Evolutionary conservation across 2,113 vertebrate genomes (phyloP).

Genomic region (Solenodon paradoxus): DNA sequence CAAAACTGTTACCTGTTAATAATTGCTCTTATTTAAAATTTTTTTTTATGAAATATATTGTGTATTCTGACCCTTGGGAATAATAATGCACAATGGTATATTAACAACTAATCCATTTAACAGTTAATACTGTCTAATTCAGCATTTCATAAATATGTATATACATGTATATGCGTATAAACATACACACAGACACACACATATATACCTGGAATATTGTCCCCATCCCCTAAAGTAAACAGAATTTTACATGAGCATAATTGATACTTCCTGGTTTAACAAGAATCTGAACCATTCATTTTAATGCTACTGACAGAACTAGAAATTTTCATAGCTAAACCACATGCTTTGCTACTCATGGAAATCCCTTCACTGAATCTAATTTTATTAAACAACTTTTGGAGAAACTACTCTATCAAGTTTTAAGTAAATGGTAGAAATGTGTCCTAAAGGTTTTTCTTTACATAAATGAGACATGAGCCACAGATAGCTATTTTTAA

Average conservation of each 20-base stretch:
- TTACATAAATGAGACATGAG: slow-evolving; percentile 16
- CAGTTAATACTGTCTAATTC: no score
- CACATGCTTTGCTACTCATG: background rate
- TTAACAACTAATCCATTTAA: no score
- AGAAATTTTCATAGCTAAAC: slow-evolving; percentile 10
- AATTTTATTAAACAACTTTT: slow-evolving; percentile 17
- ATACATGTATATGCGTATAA: no score
- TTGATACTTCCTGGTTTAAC: background rate
- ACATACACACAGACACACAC: no score
- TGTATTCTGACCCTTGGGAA: no score
- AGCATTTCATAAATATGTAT: no score
- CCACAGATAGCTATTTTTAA: background rate
- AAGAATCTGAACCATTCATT: slow-evolving; percentile 24
- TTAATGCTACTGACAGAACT: background rate
- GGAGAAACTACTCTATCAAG: slow-evolving; percentile 2
- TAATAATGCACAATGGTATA: no score
- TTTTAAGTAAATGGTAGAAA: slow-evolving; percentile 33
- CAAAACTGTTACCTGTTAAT: no score
- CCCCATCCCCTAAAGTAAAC: background rate
- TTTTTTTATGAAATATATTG: no score
- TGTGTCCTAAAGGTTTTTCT: background rate
- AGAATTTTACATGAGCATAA: background rate
- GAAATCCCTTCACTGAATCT: background rate
- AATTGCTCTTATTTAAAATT: no score
- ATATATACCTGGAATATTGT: background rate